A percentile compares a stretch with the other conserved stretches of the same genome.
Evolutionary conservation across 2,888 invertebrate genomes (phyloP).

Genomic region (Lycophotia porphyrea): DNA sequence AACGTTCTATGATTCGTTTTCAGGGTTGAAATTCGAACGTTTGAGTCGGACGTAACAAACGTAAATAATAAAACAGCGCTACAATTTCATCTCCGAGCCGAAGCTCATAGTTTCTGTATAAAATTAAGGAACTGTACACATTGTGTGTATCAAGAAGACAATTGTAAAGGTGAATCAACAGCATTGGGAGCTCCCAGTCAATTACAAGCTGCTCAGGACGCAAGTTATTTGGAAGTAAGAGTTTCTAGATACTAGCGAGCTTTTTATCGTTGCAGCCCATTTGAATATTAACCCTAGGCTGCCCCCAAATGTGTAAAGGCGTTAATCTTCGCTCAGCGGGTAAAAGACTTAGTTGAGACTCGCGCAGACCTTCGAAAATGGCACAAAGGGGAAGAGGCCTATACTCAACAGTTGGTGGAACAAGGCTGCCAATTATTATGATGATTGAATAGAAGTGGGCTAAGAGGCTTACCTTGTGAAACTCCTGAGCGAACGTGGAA

Average conservation of each 20-base stretch:
- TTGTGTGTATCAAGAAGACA: neutral
- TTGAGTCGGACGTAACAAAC: neutral
- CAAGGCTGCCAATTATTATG: neutral
- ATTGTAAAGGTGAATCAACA: neutral
- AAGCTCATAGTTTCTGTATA: neutral
- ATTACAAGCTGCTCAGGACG: neutral
- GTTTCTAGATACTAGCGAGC: neutral
- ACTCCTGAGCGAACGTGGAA: neutral
- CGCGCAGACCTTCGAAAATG: neutral
- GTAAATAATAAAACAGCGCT: neutral
- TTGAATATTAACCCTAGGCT: neutral
- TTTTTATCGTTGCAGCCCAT: neutral
- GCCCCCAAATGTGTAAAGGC: neutral
- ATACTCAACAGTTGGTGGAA: neutral
- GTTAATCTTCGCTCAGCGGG: neutral
- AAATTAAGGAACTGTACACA: neutral
- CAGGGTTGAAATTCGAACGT: no score
- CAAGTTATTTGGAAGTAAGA: neutral
- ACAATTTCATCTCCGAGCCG: neutral
- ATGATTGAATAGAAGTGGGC: neutral
- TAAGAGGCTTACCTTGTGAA: neutral
- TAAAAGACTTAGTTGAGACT: neutral
- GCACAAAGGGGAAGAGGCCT: neutral
- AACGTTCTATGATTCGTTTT: neutral
- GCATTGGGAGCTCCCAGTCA: neutral